Evolutionary conservation across 2,888 invertebrate species (phyloP), one percentile per base, ranked within the genome.

Genomic region (Chrysolina oricalcia): DNA sequence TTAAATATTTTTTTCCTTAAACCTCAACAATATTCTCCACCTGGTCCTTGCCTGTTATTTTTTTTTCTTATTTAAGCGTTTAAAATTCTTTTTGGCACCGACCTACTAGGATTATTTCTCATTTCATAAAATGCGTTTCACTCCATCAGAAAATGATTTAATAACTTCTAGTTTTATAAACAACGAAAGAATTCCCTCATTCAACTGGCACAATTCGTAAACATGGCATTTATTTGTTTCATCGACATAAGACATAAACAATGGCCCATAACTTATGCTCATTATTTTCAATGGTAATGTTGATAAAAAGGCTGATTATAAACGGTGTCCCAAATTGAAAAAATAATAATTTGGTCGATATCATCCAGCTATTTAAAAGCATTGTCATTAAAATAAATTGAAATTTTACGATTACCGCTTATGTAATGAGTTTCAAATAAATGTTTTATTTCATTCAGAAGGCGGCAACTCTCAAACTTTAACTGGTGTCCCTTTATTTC

Each of bases 301-400:
- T 21, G 21, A 19, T 53, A 53, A 17, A n/a, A 53, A 53, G 53
- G 17, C 21, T 53, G 8, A 0, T 43, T 43, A 53, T 53, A 53
- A 19, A 21, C 53, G 21, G 53, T 53, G 53, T 17, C 53, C 53
- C 53, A 53, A 53, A 53, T 53, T 9, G 53, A 53, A 53, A 17
- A 50, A 11, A 48, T 15, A n/a, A 48, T 17, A 48, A 17, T 48
- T n/a, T 8, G 6, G 17, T 48, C 48, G 9, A 46, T 46, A n/a
- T n/a, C 1, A 1, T 6, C n/a, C 1, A 2, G n/a, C n/a, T 48
- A 48, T n/a, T 48, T 17, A 9, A 48, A 48, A 48, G n/a, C 15
- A 17, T 8, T 48, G 17, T 48, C 17, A 5, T 17, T 17, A 17
- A 48, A 48, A 17, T 48, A 6, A 3, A 6, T 35, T 3, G 8